Conservation (phyloP, 2,113 vertebrate species). For the Ciconia maguari region DNA sequence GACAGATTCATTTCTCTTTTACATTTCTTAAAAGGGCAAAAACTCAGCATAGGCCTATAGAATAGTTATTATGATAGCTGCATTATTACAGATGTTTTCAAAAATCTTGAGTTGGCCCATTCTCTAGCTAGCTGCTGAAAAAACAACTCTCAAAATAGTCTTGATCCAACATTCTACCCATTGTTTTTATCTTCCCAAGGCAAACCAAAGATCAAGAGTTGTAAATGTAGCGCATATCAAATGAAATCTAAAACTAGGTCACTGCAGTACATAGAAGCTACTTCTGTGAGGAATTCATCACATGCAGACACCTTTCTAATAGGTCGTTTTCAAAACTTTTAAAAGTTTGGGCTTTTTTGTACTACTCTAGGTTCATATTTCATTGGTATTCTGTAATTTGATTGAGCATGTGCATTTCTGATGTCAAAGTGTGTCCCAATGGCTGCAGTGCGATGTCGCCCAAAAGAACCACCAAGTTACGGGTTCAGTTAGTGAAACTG, state of each 20-base stretch:
- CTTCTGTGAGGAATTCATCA: not conserved
- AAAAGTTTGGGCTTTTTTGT: not conserved
- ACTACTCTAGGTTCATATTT: not conserved
- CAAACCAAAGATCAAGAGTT: not conserved
- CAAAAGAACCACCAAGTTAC: not conserved
- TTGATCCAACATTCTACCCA: not conserved
- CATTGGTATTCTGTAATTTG: not conserved
- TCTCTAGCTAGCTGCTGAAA: not conserved
- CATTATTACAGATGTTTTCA: not conserved
- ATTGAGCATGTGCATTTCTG: not conserved
- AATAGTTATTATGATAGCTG: not conserved
- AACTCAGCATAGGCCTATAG: not conserved
- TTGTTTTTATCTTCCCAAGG: not conserved
- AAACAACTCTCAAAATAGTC: not conserved
- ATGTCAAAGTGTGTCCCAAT: fast-evolving
- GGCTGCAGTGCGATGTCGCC: not conserved
- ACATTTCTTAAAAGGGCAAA: not conserved
- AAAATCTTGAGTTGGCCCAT: not conserved
- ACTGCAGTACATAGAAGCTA: not conserved
- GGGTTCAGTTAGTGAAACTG: not conserved
- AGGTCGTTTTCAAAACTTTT: not conserved
- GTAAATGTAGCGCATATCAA: not conserved
- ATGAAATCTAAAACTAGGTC: not conserved
- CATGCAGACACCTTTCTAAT: not conserved
- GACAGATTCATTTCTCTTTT: not conserved